These are phyloP conservation scores for Molorchus minor DNA, from an alignment of 2,888 invertebrate species.

Conservation along the genomic window DNA sequence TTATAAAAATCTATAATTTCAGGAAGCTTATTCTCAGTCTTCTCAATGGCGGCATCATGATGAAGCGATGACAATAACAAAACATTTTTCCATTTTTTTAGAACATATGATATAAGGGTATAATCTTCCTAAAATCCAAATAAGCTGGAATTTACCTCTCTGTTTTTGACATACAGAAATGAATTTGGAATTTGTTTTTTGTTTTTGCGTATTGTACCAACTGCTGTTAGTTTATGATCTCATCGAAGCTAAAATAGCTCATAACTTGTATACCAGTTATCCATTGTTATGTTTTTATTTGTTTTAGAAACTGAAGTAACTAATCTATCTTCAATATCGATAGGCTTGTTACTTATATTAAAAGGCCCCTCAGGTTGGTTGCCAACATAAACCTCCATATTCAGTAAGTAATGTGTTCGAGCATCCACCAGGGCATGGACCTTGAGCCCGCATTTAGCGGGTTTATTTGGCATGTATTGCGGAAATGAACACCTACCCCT, in stretches of 20 bases:
- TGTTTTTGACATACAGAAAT: slow-evolving; percentile 11
- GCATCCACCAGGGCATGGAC: not conserved
- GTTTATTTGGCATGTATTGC: not conserved
- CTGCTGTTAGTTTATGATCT: slow-evolving; percentile 19
- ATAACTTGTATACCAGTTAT: not conserved
- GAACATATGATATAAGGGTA: slow-evolving; percentile 22
- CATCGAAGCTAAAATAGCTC: slow-evolving; percentile 4
- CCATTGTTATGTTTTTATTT: not conserved
- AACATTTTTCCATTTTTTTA: slow-evolving; percentile 19
- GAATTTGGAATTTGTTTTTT: slow-evolving; percentile 6
- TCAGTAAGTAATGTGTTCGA: not conserved
- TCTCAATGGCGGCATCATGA: not conserved
- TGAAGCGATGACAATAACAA: not conserved
- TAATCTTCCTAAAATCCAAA: slow-evolving; percentile 25
- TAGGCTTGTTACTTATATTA: not conserved
- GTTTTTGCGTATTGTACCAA: slow-evolving; percentile 23
- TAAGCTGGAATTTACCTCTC: slow-evolving; percentile 5
- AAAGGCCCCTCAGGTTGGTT: slow-evolving; percentile 1
- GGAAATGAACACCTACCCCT: not conserved
- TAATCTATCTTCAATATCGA: not conserved
- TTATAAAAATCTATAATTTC: too few relatives aligned
- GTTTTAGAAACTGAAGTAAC: not conserved
- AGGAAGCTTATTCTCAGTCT: too few relatives aligned
- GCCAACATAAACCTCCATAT: slow-evolving; percentile 4
- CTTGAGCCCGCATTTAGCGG: not conserved